These are phyloP conservation scores for Ormyrus labotus DNA, from an alignment of 2,888 invertebrate species.

Conservation along the genomic window DNA sequence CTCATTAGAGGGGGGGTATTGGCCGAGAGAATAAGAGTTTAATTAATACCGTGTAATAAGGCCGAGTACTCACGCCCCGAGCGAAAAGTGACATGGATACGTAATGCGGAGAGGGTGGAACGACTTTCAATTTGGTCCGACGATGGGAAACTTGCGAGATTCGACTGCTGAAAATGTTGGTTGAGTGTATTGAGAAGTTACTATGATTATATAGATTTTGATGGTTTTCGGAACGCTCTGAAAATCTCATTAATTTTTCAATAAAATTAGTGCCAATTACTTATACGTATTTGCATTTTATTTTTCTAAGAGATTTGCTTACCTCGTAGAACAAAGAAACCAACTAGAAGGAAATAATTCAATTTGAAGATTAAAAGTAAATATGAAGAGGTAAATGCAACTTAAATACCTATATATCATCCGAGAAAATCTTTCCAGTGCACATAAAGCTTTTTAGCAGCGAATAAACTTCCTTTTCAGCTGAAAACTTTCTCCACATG, in stretches of 20 bases:
- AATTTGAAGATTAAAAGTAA: background rate
- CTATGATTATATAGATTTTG: background rate
- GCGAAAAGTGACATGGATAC: background rate
- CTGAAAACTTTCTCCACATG: background rate
- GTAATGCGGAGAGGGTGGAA: background rate
- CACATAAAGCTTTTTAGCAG: background rate
- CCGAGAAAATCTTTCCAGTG: background rate
- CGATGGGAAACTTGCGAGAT: background rate
- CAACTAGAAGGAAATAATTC: background rate
- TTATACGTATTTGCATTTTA: background rate
- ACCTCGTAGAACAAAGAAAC: background rate
- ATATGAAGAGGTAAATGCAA: background rate
- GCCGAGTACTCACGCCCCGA: too few relatives aligned
- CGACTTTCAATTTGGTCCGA: background rate
- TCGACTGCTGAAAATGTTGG: background rate
- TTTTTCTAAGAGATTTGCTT: too few relatives aligned
- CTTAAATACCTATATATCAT: background rate
- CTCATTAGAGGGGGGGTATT: background rate
- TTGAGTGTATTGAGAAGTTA: too few relatives aligned
- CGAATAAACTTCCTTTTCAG: background rate
- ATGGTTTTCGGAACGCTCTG: background rate
- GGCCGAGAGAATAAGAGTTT: slow-evolving; percentile 24
- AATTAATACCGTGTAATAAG: slow-evolving; percentile 11
- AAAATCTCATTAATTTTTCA: background rate
- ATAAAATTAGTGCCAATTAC: background rate